Evolutionary conservation across 1,140 invertebrate species (phyloP), one percentile per base, ranked within the genome.

Genomic region (Rhyzopertha dominica): DNA sequence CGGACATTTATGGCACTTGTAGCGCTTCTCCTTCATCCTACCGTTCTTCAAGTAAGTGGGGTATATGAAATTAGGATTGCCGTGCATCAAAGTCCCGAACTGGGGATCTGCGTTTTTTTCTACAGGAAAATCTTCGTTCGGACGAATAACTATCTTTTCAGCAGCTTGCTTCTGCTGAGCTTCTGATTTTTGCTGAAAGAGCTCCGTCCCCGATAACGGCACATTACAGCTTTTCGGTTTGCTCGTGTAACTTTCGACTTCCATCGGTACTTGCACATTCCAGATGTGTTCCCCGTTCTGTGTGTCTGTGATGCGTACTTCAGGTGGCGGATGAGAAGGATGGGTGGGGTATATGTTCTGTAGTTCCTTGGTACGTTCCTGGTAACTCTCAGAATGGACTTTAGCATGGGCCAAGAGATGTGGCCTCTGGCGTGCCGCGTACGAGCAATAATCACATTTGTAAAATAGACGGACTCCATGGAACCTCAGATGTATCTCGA

Each of bases 1-100:
- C 0, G 90, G 89, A 65, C 90, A 93, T 69, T 89, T 90, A 47
- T 81, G 78, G 53, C 87, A 89, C 64, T 87, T 87, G 61, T 87
- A 88, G 0, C 84, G 74, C 59, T 87, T 87, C 58, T 85, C 81
- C 63, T 84, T 85, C 39, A 82, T 65, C 14, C 78, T 72, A 3
- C 84, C 84, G 56, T 86, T 86, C 62, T 84, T 84, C 13, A 84
- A 58, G 38, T 80, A 84, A 4, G 81, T 81, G 1, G 82, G 83
- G 61, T 87, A 87, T 19, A 82, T 78, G 60, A 87, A 86, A 45
- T 84, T 79, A 5, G 83, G 83, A 67, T 84, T 85, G 9, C 84
- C 84, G 1, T 61, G 49, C 75, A 82, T 83, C 3, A 77, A 63
- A 38, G 73, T 72, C 1, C 76, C 79, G 51, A 83, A 82, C 56